phyloP scores from a whole-genome alignment of 1,140 invertebrate genomes.

The Sycophaga agraensis region DNA sequence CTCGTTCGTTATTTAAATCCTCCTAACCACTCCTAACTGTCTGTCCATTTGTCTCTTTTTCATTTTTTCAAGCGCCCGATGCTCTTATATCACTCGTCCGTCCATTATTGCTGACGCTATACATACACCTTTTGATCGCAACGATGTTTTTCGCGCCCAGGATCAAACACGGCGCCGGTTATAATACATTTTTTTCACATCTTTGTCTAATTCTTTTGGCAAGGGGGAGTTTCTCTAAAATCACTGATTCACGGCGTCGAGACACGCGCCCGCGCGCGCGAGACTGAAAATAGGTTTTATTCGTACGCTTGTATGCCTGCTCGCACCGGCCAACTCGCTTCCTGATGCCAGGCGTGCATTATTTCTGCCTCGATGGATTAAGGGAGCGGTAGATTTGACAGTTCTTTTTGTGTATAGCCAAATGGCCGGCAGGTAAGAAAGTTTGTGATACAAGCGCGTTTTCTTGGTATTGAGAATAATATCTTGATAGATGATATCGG shows the following conservation, averaged over 20 bases:
- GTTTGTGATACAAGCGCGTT: too few relatives aligned
- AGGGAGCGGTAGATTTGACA: too few relatives aligned
- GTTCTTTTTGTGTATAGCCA: too few relatives aligned
- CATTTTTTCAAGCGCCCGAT: background rate
- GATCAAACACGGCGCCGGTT: too few relatives aligned
- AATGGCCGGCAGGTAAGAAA: too few relatives aligned
- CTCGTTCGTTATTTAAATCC: background rate
- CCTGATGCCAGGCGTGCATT: too few relatives aligned
- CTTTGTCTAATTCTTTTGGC: background rate
- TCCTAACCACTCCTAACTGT: background rate
- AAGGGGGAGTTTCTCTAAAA: constrained; percentile 12
- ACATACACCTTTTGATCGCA: constrained; percentile 3
- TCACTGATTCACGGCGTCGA: constrained; percentile 24
- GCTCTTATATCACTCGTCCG: constrained; percentile 2
- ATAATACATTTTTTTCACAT: background rate
- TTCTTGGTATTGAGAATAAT: too few relatives aligned
- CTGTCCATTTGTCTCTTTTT: background rate
- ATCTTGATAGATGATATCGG: too few relatives aligned
- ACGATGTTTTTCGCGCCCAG: constrained; percentile 13
- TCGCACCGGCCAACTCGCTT: background rate
- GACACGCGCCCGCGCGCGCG: too few relatives aligned
- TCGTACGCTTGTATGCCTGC: background rate
- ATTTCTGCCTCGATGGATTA: too few relatives aligned
- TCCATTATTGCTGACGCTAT: constrained; percentile 15
- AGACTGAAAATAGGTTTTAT: constrained; percentile 26